A percentile compares a stretch with the other conserved stretches of the same genome.
Evolutionary conservation across 2,888 invertebrate species (phyloP).

Genomic region (Lumbricus terrestris): DNA sequence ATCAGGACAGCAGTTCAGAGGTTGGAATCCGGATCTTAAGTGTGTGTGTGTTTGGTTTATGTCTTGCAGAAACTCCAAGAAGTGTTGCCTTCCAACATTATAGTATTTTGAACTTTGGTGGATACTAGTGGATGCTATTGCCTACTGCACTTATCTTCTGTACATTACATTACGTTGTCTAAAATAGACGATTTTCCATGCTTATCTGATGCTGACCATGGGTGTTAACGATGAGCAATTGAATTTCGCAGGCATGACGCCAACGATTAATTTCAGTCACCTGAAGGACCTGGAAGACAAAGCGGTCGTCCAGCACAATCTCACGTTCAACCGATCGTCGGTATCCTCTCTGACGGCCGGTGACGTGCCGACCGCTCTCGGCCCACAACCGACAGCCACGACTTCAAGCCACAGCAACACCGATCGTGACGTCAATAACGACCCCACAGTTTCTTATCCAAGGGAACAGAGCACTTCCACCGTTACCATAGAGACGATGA

Average conservation of each 20-base stretch:
- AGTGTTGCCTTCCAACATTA: not conserved
- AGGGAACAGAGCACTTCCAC: slow-evolving; percentile 51
- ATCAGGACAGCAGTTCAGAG: not conserved
- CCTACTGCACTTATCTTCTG: not conserved
- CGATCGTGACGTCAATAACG: not conserved
- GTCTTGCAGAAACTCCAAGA: not conserved
- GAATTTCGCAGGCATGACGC: slow-evolving; percentile 61
- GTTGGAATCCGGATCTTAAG: no score
- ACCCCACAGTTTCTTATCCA: slow-evolving; percentile 22
- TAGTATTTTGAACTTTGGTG: not conserved
- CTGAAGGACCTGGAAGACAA: slow-evolving; percentile 30
- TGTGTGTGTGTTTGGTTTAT: not conserved
- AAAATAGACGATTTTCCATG: not conserved
- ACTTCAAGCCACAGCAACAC: not conserved
- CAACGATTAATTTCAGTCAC: slow-evolving; percentile 49
- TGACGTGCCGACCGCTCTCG: not conserved
- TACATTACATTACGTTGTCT: not conserved
- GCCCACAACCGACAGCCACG: not conserved
- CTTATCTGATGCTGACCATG: not conserved
- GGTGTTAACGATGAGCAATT: not conserved
- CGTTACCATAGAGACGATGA: slow-evolving; percentile 67
- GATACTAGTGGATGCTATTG: not conserved
- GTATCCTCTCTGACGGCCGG: slow-evolving; percentile 10
- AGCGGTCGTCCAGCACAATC: slow-evolving; percentile 25
- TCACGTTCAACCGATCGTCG: slow-evolving; percentile 8